Evolutionary conservation across 2,888 invertebrate species (phyloP).

Genomic region (Hyppa rectilinea): DNA sequence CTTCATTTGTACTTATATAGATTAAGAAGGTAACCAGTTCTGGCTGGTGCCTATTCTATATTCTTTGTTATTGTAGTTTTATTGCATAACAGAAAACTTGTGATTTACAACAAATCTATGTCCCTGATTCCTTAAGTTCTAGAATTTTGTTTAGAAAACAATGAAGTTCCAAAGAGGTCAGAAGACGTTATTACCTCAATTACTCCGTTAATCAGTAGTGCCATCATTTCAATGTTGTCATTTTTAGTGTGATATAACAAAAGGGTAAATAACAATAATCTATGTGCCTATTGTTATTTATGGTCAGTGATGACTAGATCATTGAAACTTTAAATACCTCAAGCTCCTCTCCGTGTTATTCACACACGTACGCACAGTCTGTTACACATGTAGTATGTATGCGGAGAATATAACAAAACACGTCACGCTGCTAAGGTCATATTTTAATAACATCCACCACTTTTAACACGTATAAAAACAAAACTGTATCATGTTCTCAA

Average conservation of each 20-base stretch:
- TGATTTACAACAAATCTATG: background rate
- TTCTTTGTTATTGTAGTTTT: too few species aligned
- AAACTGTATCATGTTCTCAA: background rate
- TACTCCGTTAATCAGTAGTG: background rate
- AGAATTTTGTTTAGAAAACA: background rate
- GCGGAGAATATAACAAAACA: background rate
- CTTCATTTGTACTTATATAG: background rate
- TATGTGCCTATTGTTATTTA: background rate
- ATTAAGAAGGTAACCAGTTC: background rate
- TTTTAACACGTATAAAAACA: background rate
- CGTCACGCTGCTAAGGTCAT: background rate
- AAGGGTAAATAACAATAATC: too few species aligned
- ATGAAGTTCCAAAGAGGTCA: background rate
- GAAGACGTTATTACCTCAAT: background rate
- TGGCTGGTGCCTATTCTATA: background rate
- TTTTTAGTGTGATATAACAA: background rate
- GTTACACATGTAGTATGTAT: background rate
- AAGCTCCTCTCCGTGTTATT: background rate
- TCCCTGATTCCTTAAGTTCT: background rate
- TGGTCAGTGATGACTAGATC: background rate
- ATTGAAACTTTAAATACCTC: background rate
- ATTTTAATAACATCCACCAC: background rate
- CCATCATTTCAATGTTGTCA: too few species aligned
- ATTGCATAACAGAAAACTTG: background rate
- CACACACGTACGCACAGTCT: too few species aligned